These are phyloP conservation scores for Lutjanus erythropterus DNA, from an alignment of 2,113 vertebrate genomes.

Conservation along the genomic window DNA sequence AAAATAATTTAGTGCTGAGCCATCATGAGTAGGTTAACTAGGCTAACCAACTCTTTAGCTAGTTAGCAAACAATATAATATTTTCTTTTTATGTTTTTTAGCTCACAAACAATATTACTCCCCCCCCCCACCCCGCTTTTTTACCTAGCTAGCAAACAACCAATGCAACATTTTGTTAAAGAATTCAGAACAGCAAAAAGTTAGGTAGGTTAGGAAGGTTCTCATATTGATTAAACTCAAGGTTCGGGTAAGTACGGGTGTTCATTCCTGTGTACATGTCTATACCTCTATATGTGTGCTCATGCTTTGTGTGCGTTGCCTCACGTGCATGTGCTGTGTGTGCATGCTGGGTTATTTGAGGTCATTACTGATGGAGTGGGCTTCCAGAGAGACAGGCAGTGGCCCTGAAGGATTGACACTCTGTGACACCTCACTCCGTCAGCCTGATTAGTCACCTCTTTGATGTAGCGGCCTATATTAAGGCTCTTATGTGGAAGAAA, in stretches of 20 bases:
- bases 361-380: constrained; percentile 66
- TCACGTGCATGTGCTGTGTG: constrained; percentile 7
- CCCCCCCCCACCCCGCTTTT: too few relatives aligned
- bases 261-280: background rate
- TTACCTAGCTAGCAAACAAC: too few relatives aligned
- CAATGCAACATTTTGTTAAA: too few relatives aligned
- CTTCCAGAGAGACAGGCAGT: constrained; percentile 58
- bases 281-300: background rate
- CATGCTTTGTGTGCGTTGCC: background rate
- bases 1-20: too few relatives aligned
- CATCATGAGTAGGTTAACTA: too few relatives aligned
- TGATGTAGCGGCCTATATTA: constrained; percentile 73
- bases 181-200: too few relatives aligned
- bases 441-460: constrained; percentile 78
- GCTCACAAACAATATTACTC: too few relatives aligned
- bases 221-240: background rate
- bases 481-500: constrained; percentile 58
- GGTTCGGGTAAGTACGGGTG: background rate
- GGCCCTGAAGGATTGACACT: constrained; percentile 75
- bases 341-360: constrained; percentile 46
- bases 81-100: too few relatives aligned
- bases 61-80: too few relatives aligned
- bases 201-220: too few relatives aligned
- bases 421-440: constrained; percentile 70
- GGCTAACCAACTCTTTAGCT: too few relatives aligned